Conservation (phyloP, 2,113 vertebrate genomes). For the Entomyzon cyanotis region DNA sequence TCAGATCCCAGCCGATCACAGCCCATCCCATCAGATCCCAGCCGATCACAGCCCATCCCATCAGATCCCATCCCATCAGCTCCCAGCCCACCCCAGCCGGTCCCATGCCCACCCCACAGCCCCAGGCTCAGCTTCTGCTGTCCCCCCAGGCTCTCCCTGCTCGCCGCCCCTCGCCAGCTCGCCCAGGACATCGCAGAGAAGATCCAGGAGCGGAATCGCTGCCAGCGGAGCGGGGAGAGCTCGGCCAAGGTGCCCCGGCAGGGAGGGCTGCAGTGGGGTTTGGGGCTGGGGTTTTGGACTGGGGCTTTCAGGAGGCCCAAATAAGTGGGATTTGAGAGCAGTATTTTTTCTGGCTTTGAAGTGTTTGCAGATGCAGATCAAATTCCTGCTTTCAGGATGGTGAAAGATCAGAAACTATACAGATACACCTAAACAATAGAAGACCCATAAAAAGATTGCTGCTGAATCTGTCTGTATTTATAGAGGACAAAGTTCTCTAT, state of each 20-base stretch:
- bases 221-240: conserved; percentile 87
- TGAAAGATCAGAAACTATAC: too few relatives aligned
- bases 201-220: conserved; percentile 87
- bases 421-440: background rate
- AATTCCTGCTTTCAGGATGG: background rate
- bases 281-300: too few relatives aligned
- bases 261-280: background rate
- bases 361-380: background rate
- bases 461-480: background rate
- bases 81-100: background rate
- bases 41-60: too few relatives aligned
- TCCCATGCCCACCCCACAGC: background rate
- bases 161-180: conserved; percentile 85
- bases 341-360: background rate
- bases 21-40: background rate
- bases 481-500: background rate
- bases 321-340: background rate
- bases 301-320: background rate
- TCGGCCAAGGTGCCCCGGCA: conserved; percentile 80
- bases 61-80: background rate
- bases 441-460: background rate
- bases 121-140: background rate
- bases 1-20: too few relatives aligned
- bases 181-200: conserved; percentile 92
- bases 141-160: conserved; percentile 81